Percentiles rank a stretch among this genome's conserved stretches.
These are phyloP conservation scores for Archips crataeganus DNA, from an alignment of 2,888 invertebrate species.

Conservation along the genomic window DNA sequence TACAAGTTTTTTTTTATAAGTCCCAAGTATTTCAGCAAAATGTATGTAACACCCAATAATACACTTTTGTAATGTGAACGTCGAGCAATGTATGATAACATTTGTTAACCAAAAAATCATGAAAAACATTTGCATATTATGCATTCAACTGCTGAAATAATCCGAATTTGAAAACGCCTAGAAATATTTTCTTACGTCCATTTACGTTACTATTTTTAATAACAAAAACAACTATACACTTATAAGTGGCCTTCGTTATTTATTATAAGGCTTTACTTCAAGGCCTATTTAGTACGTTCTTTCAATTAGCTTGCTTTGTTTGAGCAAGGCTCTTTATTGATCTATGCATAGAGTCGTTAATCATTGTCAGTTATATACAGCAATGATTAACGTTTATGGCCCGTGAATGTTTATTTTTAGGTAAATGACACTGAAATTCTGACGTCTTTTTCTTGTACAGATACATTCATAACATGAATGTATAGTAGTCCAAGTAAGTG, in stretches of 20 bases:
- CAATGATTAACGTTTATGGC: slow-evolving; percentile 2
- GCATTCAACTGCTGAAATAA: too few species aligned
- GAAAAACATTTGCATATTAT: too few species aligned
- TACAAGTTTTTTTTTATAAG: too few species aligned
- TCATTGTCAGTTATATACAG: slow-evolving; percentile 30
- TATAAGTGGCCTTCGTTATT: neutral
- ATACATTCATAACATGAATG: neutral
- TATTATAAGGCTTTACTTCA: neutral
- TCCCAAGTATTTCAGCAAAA: too few species aligned
- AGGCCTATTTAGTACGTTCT: neutral
- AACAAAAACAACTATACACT: neutral
- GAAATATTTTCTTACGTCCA: too few species aligned
- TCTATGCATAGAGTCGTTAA: slow-evolving; percentile 17
- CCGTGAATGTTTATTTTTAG: slow-evolving; percentile 10
- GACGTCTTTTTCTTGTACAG: neutral
- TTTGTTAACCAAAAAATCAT: too few species aligned
- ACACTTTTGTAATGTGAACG: neutral
- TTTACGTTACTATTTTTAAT: neutral
- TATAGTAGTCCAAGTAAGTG: neutral
- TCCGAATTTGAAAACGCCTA: too few species aligned
- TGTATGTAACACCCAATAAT: too few species aligned
- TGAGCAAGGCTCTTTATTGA: slow-evolving; percentile 25
- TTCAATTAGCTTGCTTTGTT: slow-evolving; percentile 35
- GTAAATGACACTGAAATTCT: neutral
- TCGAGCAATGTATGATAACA: too few species aligned